Evolutionary conservation across 2,113 vertebrate species (phyloP).

Genomic region (Onychostruthus taczanowskii): DNA sequence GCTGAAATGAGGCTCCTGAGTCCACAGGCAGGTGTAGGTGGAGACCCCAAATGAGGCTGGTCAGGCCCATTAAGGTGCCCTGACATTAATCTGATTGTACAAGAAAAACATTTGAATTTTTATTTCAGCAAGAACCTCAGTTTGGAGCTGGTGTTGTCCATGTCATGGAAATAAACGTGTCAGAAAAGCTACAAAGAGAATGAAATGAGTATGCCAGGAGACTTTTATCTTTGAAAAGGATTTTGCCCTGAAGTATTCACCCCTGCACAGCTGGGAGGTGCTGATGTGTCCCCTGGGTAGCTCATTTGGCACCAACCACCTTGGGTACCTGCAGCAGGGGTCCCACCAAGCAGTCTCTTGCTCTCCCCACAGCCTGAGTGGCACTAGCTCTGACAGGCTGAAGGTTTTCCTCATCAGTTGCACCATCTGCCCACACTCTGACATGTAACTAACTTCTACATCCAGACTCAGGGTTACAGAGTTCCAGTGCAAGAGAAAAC

Average conservation of each 20-base stretch:
- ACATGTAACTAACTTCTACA: not conserved
- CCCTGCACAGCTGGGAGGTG: not conserved
- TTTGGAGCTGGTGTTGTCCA: not conserved
- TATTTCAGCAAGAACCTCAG: not conserved
- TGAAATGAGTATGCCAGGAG: not conserved
- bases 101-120: not conserved
- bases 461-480: not conserved
- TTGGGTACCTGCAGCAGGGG: not conserved
- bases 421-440: not conserved
- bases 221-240: not conserved
- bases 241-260: not conserved
- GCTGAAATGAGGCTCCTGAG: not conserved
- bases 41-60: not conserved
- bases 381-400: not conserved
- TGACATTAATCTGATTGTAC: not conserved
- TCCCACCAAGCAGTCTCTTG: not conserved
- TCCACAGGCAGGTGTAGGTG: not conserved
- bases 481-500: not conserved
- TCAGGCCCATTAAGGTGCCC: not conserved
- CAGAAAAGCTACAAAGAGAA: not conserved
- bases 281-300: not conserved
- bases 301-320: not conserved
- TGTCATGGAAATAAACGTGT: not conserved
- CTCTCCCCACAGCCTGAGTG: not conserved
- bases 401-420: not conserved